Conservation (phyloP, 2,797 vertebrate species). For the Cuniculus paca region DNA sequence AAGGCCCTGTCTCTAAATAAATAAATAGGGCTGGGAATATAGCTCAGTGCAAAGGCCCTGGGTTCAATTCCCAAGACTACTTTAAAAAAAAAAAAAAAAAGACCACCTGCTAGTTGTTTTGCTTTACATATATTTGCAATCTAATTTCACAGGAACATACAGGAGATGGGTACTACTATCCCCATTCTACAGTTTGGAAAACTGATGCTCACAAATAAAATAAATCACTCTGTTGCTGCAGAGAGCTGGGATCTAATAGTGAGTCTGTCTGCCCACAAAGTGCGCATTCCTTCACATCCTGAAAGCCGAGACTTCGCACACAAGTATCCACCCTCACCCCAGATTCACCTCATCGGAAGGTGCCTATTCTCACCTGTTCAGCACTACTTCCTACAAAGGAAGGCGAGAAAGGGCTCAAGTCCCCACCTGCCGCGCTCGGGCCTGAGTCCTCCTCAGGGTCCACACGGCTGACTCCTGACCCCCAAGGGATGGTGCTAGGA, state of each 20-base stretch:
- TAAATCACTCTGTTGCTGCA: too few species aligned
- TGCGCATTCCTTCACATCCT: fast-evolving
- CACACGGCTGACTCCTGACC: background rate
- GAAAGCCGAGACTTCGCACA: background rate
- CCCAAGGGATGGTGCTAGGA: background rate
- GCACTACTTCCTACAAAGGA: background rate
- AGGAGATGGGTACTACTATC: fast-evolving
- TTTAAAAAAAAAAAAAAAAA: background rate
- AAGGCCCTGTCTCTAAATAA: too few species aligned
- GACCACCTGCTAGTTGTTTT: background rate
- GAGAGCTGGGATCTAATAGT: background rate
- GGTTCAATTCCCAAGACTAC: background rate
- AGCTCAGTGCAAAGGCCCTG: background rate
- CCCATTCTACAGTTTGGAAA: background rate
- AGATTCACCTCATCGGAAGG: background rate
- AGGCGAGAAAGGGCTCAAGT: background rate
- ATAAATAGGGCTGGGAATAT: background rate
- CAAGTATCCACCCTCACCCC: background rate
- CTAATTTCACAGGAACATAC: fast-evolving
- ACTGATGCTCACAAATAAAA: background rate
- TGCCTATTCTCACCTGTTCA: background rate
- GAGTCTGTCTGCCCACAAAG: background rate
- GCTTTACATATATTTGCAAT: background rate
- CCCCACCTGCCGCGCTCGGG: background rate
- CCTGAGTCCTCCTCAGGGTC: background rate